These are phyloP conservation scores for Seriola aureovittata DNA, from an alignment of 2,113 vertebrate species.

Conservation along the genomic window DNA sequence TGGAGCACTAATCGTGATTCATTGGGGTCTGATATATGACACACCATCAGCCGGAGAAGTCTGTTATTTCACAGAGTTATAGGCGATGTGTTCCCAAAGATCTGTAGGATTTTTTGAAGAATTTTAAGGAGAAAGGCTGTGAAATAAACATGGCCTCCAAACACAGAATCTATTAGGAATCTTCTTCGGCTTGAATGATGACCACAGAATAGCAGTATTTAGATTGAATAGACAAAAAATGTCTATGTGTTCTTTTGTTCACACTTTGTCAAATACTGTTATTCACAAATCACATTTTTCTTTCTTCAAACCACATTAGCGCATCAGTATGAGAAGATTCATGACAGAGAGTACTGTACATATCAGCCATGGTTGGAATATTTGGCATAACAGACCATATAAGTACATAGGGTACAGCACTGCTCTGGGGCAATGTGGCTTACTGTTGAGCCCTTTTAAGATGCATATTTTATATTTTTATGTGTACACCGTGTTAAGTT, in stretches of 20 bases:
- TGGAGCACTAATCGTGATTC: conserved; percentile 44
- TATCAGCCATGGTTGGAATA: background rate
- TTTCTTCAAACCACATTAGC: background rate
- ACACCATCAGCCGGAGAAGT: conserved; percentile 15
- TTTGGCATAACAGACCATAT: background rate
- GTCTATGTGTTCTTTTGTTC: background rate
- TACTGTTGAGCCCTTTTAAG: background rate
- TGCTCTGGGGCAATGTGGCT: conserved; percentile 1
- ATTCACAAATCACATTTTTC: background rate
- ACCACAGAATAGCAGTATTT: background rate
- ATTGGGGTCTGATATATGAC: conserved; percentile 45
- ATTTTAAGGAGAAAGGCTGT: background rate
- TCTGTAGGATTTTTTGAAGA: background rate
- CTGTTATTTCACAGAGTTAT: conserved; percentile 8
- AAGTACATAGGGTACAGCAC: background rate
- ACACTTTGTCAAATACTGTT: background rate
- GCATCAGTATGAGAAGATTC: background rate
- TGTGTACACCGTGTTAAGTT: too few relatives aligned
- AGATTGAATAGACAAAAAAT: background rate
- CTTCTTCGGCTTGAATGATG: background rate
- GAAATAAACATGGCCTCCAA: background rate
- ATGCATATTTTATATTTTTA: background rate
- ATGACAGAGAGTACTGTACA: background rate
- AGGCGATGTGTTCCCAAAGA: background rate
- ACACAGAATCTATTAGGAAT: background rate